Percentiles rank a stretch among this genome's conserved stretches.
Evolutionary conservation across 2,888 invertebrate genomes (phyloP).

Genomic region (Cataglyphis albicans): DNA sequence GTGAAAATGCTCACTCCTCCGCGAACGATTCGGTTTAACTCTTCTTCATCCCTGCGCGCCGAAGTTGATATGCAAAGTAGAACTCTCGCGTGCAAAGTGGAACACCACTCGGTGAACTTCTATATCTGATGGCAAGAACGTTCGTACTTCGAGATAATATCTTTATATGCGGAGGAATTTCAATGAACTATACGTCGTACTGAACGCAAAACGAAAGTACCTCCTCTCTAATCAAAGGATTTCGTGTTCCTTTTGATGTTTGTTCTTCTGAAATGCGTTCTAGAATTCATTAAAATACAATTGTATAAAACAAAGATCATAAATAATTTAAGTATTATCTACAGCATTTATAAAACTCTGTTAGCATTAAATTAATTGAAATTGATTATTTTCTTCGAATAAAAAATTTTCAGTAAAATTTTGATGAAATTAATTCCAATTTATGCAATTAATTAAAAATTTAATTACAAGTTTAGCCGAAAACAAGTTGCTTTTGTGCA

Average conservation of each 20-base stretch:
- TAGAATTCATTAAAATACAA: background rate
- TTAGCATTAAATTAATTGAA: background rate
- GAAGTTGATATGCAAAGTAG: conserved; percentile 57
- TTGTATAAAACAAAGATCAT: background rate
- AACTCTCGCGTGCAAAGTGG: conserved; percentile 54
- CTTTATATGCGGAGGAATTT: conserved; percentile 53
- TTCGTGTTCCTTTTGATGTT: conserved; percentile 26
- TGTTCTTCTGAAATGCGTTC: background rate
- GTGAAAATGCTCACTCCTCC: conserved; percentile 55
- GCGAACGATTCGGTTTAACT: conserved; percentile 54
- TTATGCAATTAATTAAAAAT: background rate
- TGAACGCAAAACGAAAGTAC: conserved; percentile 16
- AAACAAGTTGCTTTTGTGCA: background rate
- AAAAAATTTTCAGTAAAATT: background rate
- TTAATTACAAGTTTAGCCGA: background rate
- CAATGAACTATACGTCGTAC: conserved; percentile 42
- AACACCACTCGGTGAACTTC: conserved; percentile 51
- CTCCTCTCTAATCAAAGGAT: conserved; percentile 34
- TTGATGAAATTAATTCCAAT: background rate
- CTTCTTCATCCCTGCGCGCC: conserved; percentile 51
- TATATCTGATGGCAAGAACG: conserved; percentile 55
- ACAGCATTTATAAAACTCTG: background rate
- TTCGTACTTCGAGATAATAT: conserved; percentile 53
- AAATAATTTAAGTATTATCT: background rate
- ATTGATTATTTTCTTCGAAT: background rate